Evolutionary conservation across 2,113 vertebrate genomes (phyloP).

Genomic region (Phylloscopus whistleri): DNA sequence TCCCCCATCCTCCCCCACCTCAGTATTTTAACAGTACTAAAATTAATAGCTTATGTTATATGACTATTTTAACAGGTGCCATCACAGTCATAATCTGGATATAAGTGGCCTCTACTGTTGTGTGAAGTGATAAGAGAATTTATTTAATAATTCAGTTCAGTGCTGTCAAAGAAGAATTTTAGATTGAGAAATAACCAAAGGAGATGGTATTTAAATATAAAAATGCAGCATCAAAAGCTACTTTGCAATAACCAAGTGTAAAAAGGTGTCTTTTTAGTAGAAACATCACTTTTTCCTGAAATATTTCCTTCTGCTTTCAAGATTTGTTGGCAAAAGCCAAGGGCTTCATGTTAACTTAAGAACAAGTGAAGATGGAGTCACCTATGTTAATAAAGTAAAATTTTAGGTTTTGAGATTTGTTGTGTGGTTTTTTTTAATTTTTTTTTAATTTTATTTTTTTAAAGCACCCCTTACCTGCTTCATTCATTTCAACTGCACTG

Average conservation of each 20-base stretch:
- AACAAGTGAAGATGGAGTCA: neutral
- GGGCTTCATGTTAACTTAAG: neutral
- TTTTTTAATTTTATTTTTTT: neutral
- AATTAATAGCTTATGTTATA: neutral
- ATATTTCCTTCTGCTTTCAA: neutral
- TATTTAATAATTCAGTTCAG: neutral
- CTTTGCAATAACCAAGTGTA: neutral
- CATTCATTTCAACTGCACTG: conserved; percentile 57
- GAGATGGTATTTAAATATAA: neutral
- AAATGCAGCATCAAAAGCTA: neutral
- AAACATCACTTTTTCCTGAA: neutral
- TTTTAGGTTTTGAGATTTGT: neutral
- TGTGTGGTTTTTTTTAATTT: neutral
- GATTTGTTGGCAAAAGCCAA: neutral
- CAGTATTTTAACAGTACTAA: neutral
- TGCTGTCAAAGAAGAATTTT: neutral
- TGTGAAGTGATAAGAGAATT: neutral
- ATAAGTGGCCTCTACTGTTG: no score
- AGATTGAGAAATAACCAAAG: neutral
- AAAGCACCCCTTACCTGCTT: conserved; percentile 59
- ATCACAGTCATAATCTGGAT: neutral
- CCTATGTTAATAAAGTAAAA: neutral
- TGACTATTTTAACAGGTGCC: neutral
- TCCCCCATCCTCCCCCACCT: neutral
- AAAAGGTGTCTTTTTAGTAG: neutral